Percentiles rank a stretch among this genome's conserved stretches.
These are phyloP conservation scores for Xiphorhynchus elegans DNA, from an alignment of 2,113 vertebrate genomes.

Conservation along the genomic window DNA sequence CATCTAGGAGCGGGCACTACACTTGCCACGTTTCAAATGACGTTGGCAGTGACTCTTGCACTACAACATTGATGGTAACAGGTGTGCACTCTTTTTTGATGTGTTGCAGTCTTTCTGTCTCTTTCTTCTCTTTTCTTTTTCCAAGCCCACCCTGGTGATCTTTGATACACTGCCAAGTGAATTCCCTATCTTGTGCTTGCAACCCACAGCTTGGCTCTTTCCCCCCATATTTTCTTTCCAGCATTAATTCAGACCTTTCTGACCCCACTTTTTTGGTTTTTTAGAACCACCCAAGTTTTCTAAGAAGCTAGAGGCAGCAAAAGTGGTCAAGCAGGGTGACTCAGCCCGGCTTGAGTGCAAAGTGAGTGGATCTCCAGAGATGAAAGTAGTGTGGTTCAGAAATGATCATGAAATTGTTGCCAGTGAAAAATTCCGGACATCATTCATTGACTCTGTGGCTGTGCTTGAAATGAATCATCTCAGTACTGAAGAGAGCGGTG, in stretches of 20 bases:
- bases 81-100: constrained; percentile 74
- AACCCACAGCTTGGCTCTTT: constrained; percentile 31
- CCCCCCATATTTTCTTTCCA: neutral
- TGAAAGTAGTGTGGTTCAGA: constrained; percentile 92
- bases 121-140: neutral
- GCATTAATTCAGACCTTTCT: neutral
- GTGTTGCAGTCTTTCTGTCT: neutral
- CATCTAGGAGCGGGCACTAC: constrained; percentile 87
- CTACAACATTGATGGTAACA: constrained; percentile 88
- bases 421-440: constrained; percentile 85
- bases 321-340: constrained; percentile 89
- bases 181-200: neutral
- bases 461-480: constrained; percentile 87
- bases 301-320: constrained; percentile 90
- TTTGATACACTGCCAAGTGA: neutral
- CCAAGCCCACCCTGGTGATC: constrained; percentile 31
- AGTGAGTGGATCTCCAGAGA: constrained; percentile 90
- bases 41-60: constrained; percentile 92
- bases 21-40: constrained; percentile 95
- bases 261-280: constrained; percentile 71
- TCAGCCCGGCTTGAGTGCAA: constrained; percentile 90
- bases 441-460: constrained; percentile 88
- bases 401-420: constrained; percentile 87
- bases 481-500: constrained; percentile 86
- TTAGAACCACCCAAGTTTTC: constrained; percentile 95